phyloP scores from a whole-genome alignment of 1,140 invertebrate genomes.

The Harpegnathos saltator region DNA sequence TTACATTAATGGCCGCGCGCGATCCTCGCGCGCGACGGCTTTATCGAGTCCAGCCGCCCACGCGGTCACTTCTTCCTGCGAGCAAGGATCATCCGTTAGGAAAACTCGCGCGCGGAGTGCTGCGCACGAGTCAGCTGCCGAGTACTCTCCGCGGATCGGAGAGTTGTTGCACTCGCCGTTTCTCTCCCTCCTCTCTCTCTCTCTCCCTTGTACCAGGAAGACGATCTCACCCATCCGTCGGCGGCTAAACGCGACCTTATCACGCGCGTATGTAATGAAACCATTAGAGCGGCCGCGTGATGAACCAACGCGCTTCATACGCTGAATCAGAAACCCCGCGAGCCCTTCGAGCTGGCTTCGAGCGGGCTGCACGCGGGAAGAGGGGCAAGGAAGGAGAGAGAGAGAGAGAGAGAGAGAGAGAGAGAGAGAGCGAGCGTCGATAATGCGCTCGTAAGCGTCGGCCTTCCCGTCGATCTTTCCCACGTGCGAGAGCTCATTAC shows the following conservation, averaged over 20 bases:
- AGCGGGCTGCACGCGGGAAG: background rate
- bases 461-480: constrained; percentile 41
- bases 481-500: constrained; percentile 51
- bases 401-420: background rate
- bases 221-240: no score
- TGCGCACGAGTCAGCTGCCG: constrained; percentile 51
- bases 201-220: no score
- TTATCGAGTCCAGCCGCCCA: constrained; percentile 35
- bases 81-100: constrained; percentile 44
- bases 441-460: constrained; percentile 53
- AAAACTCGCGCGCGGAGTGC: constrained; percentile 40
- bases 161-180: background rate
- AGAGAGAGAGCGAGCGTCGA: background rate
- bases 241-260: constrained; percentile 57
- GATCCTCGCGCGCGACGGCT: constrained; percentile 32
- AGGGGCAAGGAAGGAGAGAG: background rate
- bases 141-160: constrained; percentile 27
- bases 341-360: constrained; percentile 8
- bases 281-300: constrained; percentile 52
- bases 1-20: constrained; percentile 44
- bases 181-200: no score
- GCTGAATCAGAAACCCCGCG: constrained; percentile 55
- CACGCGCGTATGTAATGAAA: constrained; percentile 61
- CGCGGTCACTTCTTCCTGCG: constrained; percentile 40
- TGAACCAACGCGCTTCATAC: constrained; percentile 36